phyloP scores from a whole-genome alignment of 2,888 invertebrate genomes.

The Drosophila peninsularis region DNA sequence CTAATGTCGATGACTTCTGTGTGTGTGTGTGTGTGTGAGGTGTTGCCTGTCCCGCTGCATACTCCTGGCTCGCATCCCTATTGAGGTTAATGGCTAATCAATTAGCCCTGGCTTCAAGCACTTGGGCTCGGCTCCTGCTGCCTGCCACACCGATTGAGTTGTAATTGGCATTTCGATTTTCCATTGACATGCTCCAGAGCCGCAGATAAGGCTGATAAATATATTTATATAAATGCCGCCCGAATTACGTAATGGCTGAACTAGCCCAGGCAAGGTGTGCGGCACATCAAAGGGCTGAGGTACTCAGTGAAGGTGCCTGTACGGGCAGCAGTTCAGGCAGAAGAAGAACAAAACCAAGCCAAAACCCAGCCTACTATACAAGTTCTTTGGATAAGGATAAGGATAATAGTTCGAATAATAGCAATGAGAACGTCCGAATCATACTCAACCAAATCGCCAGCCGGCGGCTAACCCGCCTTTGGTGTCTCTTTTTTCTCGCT shows the following conservation, averaged over 20 bases:
- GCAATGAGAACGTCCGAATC: too few relatives aligned
- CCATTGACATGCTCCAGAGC: conserved; percentile 24
- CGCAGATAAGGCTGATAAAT: conserved; percentile 44
- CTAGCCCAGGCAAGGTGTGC: background rate
- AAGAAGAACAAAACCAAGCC: too few relatives aligned
- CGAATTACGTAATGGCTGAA: conserved; percentile 41
- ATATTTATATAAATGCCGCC: conserved; percentile 23
- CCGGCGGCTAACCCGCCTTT: too few relatives aligned
- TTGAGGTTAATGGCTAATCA: conserved; percentile 78
- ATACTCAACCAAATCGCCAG: too few relatives aligned
- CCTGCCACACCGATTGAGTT: conserved; percentile 64
- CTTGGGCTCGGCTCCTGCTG: conserved; percentile 42
- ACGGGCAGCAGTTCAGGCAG: too few relatives aligned
- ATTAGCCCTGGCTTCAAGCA: conserved; percentile 53
- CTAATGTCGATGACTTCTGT: conserved; percentile 61
- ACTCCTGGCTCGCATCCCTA: conserved; percentile 39
- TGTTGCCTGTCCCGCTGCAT: conserved; percentile 28
- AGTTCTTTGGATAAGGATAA: too few relatives aligned
- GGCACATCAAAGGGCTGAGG: conserved; percentile 1
- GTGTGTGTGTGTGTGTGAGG: conserved; percentile 17
- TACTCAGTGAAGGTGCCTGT: too few relatives aligned
- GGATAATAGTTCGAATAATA: too few relatives aligned
- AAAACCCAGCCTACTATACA: too few relatives aligned
- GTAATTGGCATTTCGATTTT: conserved; percentile 60
- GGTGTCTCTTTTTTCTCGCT: too few relatives aligned